Conservation (phyloP, 2,888 invertebrate genomes). For the Podotricha telesiphe region DNA sequence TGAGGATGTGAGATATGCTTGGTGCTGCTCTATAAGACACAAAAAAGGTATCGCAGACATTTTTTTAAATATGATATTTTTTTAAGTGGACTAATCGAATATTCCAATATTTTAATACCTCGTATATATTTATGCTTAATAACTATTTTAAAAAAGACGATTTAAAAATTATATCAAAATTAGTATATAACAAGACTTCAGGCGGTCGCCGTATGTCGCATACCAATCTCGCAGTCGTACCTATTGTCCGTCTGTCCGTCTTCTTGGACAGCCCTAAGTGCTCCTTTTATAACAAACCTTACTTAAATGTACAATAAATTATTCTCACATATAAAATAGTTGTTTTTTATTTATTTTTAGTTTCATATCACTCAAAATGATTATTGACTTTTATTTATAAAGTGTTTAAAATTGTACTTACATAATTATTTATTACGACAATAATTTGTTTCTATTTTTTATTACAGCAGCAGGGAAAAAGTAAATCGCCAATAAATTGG, state of each 20-base stretch:
- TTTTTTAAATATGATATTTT: not conserved
- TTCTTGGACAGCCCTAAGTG: not conserved
- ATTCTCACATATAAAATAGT: not conserved
- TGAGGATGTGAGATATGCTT: not conserved
- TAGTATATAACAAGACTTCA: not conserved
- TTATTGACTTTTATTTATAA: not conserved
- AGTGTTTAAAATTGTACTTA: not conserved
- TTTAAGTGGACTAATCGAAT: not conserved
- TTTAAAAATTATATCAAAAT: conserved; percentile 6
- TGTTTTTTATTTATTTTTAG: not conserved
- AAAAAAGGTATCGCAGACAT: no score
- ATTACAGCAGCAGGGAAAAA: not conserved
- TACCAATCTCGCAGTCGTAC: conserved; percentile 12
- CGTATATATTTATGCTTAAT: not conserved
- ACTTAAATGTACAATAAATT: not conserved
- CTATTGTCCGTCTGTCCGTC: not conserved
- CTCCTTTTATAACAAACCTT: not conserved
- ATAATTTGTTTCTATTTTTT: not conserved
- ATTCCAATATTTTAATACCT: not conserved
- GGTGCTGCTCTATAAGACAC: not conserved
- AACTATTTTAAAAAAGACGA: not conserved
- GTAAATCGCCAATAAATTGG: conserved; percentile 16
- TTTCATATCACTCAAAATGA: not conserved
- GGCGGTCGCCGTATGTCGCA: not conserved
- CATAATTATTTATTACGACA: not conserved